Base-by-base conservation (phyloP, 92 coral and sea anemone genomes). In the Actinernus sp. region DNA sequence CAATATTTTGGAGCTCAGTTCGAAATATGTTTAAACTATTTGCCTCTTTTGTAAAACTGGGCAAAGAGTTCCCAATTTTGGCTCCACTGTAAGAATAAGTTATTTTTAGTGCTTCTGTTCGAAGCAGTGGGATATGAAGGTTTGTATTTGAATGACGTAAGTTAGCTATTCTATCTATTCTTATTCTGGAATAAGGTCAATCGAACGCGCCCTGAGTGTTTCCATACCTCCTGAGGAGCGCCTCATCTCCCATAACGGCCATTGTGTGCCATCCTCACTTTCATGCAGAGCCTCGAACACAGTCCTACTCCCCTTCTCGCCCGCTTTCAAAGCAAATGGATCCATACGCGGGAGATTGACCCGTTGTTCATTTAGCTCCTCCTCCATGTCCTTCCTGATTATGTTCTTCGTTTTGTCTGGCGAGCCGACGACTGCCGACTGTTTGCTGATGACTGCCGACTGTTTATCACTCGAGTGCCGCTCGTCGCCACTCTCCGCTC, bases 221-320 rank as follows among this genome's bases (percentile, higher is more conserved):
- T 6, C 41, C 41, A 34, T 34, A 34, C 41, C 41, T 34, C 8
- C 14, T 4, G 52, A 45, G 10, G 52, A 45, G 8, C 8, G 52
- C 21, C 52, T 4, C 21, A 4, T 45, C 52, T 7, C 52, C 52
- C 52, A 45, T 8, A 17, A 4, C 5, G 11, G 52, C 10, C 4
- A 23, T 4, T 17, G 52, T 6, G 4, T 45, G 10, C 6, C 5
- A 9, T 45, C 19, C 52, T 17, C 52, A 5, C 19, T 7, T 18
- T 45, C 52, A 23, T 68, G 68, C 3, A 84, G 45, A 6, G 90
- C 90, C 45, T 84, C 80, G 70, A 63, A 84, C 25, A 76, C 26
- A 1, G 81, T 68, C 43, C 44, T 63, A 16, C 49, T 76, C 30
- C 22, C 54, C 4, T 63, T 61, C 20, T 55, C 23, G 28, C 57